phyloP scores from a whole-genome alignment of 2,888 invertebrate species.

The Chironomus tentans region DNA sequence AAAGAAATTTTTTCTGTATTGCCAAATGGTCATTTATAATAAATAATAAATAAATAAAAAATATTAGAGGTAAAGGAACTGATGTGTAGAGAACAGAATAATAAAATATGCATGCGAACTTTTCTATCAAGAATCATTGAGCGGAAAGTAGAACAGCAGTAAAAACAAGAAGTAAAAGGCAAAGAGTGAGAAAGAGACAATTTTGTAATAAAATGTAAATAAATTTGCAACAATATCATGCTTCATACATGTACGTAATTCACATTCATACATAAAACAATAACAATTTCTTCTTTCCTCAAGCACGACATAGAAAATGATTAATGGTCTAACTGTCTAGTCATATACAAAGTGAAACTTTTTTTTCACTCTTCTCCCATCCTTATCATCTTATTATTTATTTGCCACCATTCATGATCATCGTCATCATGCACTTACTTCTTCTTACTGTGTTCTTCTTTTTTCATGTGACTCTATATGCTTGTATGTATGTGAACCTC shows the following conservation, averaged over 20 bases:
- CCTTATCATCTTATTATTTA: background rate
- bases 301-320: constrained; percentile 7
- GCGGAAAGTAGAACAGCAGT: background rate
- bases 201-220: constrained; percentile 27
- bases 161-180: too few species aligned
- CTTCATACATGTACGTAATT: background rate
- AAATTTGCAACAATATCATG: constrained; percentile 13
- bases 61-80: background rate
- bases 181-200: background rate
- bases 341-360: background rate
- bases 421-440: background rate
- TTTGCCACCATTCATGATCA: background rate
- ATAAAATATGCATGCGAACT: background rate
- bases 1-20: background rate
- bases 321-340: constrained; percentile 24
- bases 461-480: too few species aligned
- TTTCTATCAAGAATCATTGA: background rate
- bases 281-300: background rate
- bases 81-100: background rate
- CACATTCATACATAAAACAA: constrained; percentile 1
- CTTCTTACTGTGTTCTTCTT: too few species aligned
- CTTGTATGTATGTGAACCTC: background rate
- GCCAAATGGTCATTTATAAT: background rate
- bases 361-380: background rate
- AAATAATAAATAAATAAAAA: background rate